A percentile compares a stretch with the other conserved stretches of the same genome.
Conservation (phyloP, 2,113 vertebrate species). For the Lonchura striata region DNA sequence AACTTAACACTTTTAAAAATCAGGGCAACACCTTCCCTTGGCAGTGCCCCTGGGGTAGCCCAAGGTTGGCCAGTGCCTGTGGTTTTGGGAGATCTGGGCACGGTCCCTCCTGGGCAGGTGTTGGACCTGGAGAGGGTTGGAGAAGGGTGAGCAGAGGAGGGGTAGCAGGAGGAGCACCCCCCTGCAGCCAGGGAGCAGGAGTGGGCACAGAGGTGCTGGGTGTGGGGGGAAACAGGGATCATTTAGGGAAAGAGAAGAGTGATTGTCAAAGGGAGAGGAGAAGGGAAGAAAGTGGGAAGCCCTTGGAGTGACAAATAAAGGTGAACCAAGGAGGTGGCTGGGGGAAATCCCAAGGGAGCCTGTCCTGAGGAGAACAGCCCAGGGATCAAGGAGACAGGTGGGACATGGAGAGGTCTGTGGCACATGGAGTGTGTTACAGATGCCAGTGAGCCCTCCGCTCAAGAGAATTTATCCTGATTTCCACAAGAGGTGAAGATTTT, state of each 20-base stretch:
- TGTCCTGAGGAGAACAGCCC: background rate
- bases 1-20: no score
- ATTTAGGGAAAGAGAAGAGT: background rate
- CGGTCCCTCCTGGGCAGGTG: background rate
- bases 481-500: background rate
- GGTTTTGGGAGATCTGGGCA: background rate
- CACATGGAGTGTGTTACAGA: fast-evolving
- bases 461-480: background rate
- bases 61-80: fast-evolving
- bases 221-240: background rate
- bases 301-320: background rate
- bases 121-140: background rate
- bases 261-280: background rate
- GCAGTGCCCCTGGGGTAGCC: background rate
- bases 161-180: background rate
- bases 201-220: background rate
- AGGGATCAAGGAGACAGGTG: background rate
- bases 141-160: background rate
- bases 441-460: background rate
- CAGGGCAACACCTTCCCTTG: background rate
- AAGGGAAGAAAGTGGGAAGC: background rate
- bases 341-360: background rate
- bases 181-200: background rate
- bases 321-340: background rate
- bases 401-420: background rate